Evolutionary conservation across 2,113 vertebrate genomes (phyloP).

Genomic region (Echinops telfairi): DNA sequence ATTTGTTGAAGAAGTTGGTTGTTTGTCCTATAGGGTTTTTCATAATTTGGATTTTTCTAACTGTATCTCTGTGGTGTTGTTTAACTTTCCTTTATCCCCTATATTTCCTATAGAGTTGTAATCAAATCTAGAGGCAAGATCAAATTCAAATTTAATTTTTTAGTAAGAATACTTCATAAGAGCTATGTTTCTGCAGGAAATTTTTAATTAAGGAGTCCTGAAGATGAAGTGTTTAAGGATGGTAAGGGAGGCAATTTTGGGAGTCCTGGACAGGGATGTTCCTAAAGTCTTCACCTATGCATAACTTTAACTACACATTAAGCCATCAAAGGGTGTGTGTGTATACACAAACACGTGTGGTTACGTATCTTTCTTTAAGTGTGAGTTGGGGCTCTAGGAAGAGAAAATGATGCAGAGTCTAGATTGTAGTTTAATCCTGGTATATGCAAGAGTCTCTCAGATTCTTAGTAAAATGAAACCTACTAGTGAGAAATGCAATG

Average conservation of each 20-base stretch:
- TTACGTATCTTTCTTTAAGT: background rate
- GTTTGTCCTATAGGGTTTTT: background rate
- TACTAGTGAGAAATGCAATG: conserved; percentile 16
- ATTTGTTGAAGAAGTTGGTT: conserved; percentile 18
- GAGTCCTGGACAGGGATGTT: background rate
- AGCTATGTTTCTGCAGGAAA: background rate
- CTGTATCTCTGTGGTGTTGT: background rate
- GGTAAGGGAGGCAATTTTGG: background rate
- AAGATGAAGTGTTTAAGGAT: background rate
- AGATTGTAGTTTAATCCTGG: background rate
- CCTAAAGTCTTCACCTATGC: background rate
- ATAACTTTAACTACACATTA: background rate
- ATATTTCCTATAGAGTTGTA: background rate
- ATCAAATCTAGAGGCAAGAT: conserved; percentile 1
- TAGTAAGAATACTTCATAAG: background rate
- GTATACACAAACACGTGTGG: background rate
- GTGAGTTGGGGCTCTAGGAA: background rate
- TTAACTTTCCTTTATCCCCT: background rate
- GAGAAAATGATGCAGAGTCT: background rate
- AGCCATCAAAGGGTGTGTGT: background rate
- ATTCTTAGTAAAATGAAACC: background rate
- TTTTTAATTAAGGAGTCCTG: background rate
- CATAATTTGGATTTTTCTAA: conserved; percentile 11
- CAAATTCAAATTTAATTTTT: conserved; percentile 37
- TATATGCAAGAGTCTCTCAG: background rate